Evolutionary conservation across 2,113 vertebrate genomes (phyloP), one percentile per base, ranked within the genome.

Genomic region (Paradoxurus hermaphroditus): DNA sequence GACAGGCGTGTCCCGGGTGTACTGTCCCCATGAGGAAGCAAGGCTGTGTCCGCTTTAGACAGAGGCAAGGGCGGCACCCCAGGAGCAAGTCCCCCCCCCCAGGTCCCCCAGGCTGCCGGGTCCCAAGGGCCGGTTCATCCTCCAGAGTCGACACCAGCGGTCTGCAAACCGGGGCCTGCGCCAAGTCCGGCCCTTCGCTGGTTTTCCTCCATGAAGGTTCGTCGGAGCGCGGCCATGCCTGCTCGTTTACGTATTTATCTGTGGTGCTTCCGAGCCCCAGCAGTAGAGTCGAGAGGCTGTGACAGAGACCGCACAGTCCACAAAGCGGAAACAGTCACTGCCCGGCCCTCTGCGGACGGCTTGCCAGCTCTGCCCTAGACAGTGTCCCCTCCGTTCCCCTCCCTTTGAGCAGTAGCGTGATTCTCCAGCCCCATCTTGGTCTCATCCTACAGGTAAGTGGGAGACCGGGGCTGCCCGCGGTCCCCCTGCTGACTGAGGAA

Each of bases 161-260:
- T 27, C 0, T 1, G 63, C 41, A 31, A 14, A 65, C 78, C 18
- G 1, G 3, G 0, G 23, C n/a, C n/a, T 25, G 18, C 18, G 56
- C 25, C 44, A 14, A 1, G 59, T 36, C 51, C 0, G 0, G 29
- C n/a, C 59, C 59, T 5, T 31, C 0, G 1, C 27, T 8, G 59
- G 36, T n/a, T 34, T 65, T 59, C 75, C 56, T 27, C 15, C 27
- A 13, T 82, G 7, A 73, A 82, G 67, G 59, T 41, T 91, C 68
- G 36, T 5, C 27, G 27, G 56, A 9, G 25, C 12, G 6, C 21
- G 9, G 41, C 68, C 39, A 19, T 2, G 3, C 15, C 25, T 31
- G 0, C 14, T 7, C 0, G 0, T 62, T 83, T 44, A 15, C 2
- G 3, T 41, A 12, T 29, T 3, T 7, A 2, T 34, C 68, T 46